These are phyloP conservation scores for Drosophila lacteicornis DNA, from an alignment of 1,140 invertebrate genomes.

Conservation along the genomic window DNA sequence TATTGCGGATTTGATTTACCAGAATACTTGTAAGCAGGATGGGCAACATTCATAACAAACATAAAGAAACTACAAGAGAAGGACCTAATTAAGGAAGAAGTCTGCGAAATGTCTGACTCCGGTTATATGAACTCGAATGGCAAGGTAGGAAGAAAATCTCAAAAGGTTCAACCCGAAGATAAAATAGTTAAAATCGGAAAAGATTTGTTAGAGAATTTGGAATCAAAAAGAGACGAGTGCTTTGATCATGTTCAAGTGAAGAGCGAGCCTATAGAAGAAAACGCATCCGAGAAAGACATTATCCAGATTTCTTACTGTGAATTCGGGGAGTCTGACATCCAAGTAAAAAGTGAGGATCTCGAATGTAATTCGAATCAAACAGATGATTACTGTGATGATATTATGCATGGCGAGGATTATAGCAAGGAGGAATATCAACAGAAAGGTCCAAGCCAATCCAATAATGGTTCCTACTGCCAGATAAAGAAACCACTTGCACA, in stretches of 20 bases:
- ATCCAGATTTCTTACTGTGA: not conserved
- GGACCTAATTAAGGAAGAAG: too few species aligned
- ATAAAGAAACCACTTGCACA: not conserved
- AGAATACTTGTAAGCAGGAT: too few species aligned
- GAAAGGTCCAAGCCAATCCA: not conserved
- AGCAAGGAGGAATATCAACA: not conserved
- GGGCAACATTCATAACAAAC: too few species aligned
- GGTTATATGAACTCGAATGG: not conserved
- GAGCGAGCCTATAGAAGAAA: slow-evolving; percentile 10
- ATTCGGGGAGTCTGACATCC: not conserved
- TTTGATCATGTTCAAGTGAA: not conserved
- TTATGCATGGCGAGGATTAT: not conserved
- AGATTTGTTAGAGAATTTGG: not conserved
- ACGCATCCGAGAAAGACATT: not conserved
- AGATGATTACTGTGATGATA: not conserved
- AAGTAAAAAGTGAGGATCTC: not conserved
- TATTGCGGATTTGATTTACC: too few species aligned
- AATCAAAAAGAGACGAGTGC: not conserved
- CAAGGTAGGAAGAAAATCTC: not conserved
- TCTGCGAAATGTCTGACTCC: not conserved
- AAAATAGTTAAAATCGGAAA: not conserved
- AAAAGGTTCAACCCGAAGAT: not conserved
- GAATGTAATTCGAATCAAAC: slow-evolving; percentile 3
- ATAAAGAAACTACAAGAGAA: too few species aligned
- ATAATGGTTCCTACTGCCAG: not conserved